Evolutionary conservation across 2,888 invertebrate species (phyloP).

Genomic region (Rhingia rostrata): DNA sequence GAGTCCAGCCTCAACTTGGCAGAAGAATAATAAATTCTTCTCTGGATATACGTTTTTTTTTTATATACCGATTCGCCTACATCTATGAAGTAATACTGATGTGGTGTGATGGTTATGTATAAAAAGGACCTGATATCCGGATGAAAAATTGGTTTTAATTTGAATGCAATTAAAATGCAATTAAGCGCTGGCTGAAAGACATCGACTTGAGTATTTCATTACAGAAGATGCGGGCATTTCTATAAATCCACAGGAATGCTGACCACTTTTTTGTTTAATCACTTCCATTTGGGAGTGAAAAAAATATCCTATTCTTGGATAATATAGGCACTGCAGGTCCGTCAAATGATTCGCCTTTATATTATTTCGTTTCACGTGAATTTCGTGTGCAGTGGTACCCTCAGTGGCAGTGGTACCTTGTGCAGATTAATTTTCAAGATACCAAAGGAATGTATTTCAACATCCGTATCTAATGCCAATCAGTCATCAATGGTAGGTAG

Average conservation of each 20-base stretch:
- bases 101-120: background rate
- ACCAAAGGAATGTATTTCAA: too few relatives aligned
- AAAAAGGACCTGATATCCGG: constrained; percentile 46
- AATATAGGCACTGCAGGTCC: constrained; percentile 7
- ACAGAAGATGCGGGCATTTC: constrained; percentile 26
- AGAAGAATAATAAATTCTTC: constrained; percentile 25
- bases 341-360: constrained; percentile 18
- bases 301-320: too few relatives aligned
- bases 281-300: background rate
- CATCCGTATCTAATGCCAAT: too few relatives aligned
- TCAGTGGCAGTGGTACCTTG: too few relatives aligned
- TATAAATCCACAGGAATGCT: background rate
- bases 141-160: constrained; percentile 72
- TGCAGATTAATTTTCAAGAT: too few relatives aligned
- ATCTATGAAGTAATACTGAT: background rate
- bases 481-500: too few relatives aligned
- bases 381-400: too few relatives aligned
- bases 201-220: constrained; percentile 4
- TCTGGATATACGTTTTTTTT: constrained; percentile 2
- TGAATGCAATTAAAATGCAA: constrained; percentile 71
- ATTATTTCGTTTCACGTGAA: background rate
- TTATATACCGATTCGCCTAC: background rate
- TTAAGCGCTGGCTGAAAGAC: constrained; percentile 31
- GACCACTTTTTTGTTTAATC: constrained; percentile 6
- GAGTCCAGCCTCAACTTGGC: constrained; percentile 8